phyloP scores from a whole-genome alignment of 2,888 invertebrate species.

The Drosophila aldrichi region DNA sequence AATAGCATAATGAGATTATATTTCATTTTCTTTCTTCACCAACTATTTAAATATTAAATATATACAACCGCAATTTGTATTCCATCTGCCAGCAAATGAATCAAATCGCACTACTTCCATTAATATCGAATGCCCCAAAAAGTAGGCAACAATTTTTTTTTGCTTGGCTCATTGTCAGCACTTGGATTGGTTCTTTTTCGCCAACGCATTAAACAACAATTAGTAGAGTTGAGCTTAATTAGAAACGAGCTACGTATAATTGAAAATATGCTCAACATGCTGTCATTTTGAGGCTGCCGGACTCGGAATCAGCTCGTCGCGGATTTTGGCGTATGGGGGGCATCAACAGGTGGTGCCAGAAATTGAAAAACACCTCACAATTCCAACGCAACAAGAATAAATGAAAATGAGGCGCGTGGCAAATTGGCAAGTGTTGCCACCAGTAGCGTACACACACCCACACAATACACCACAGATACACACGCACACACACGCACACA shows the following conservation, averaged over 20 bases:
- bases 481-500: slow-evolving; percentile 4
- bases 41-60: not conserved
- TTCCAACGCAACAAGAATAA: slow-evolving; percentile 1
- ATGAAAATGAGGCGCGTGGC: slow-evolving; percentile 36
- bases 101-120: slow-evolving; percentile 4
- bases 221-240: slow-evolving; percentile 54
- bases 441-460: slow-evolving; percentile 37
- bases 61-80: not conserved
- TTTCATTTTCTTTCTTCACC: slow-evolving; percentile 28
- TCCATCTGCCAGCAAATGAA: not conserved
- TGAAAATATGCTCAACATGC: slow-evolving; percentile 53
- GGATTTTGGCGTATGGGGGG: slow-evolving; percentile 9
- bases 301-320: slow-evolving; percentile 20
- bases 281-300: slow-evolving; percentile 29
- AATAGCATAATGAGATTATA: not conserved
- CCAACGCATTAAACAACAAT: slow-evolving; percentile 43
- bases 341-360: slow-evolving; percentile 63
- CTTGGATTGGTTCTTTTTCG: slow-evolving; percentile 5
- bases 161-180: slow-evolving; percentile 25
- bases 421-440: slow-evolving; percentile 59
- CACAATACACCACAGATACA: slow-evolving; percentile 21
- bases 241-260: slow-evolving; percentile 56
- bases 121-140: slow-evolving; percentile 9
- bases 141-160: slow-evolving; percentile 31
- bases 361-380: slow-evolving; percentile 62